A percentile compares a stretch with the other conserved stretches of the same genome.
These are phyloP conservation scores for Ceratosolen solmsi DNA, from an alignment of 1,140 invertebrate genomes.

Conservation along the genomic window DNA sequence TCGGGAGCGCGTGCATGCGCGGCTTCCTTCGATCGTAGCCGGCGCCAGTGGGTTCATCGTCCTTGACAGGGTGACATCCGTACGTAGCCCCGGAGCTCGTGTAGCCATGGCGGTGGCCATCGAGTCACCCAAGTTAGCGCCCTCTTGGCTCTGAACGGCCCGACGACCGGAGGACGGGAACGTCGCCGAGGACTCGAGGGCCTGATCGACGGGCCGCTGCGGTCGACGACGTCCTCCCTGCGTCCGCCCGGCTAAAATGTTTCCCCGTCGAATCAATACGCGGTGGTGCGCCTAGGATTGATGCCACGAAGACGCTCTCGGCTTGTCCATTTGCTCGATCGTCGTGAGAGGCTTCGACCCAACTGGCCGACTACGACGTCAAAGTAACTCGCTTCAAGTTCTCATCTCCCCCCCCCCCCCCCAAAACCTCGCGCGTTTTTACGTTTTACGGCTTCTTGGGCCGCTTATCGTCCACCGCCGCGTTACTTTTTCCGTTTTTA, in stretches of 20 bases:
- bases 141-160: too few relatives aligned
- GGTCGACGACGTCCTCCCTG: too few relatives aligned
- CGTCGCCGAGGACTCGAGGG: too few relatives aligned
- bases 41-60: constrained; percentile 33
- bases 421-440: too few relatives aligned
- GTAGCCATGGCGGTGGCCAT: background rate
- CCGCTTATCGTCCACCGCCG: too few relatives aligned
- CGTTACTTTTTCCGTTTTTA: too few relatives aligned
- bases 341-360: background rate
- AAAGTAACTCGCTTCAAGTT: background rate
- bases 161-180: too few relatives aligned
- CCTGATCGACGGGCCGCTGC: background rate
- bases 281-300: background rate
- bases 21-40: constrained; percentile 36
- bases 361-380: too few relatives aligned
- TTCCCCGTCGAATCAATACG: background rate
- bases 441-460: too few relatives aligned
- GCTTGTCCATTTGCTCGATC: background rate
- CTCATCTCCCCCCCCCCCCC: background rate
- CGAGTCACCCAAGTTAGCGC: too few relatives aligned
- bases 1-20: constrained; percentile 33
- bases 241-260: background rate
- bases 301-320: background rate
- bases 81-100: background rate
- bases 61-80: background rate